Conservation (phyloP, 1,140 invertebrate species). For the Stenopsyche tienmushanensis region DNA sequence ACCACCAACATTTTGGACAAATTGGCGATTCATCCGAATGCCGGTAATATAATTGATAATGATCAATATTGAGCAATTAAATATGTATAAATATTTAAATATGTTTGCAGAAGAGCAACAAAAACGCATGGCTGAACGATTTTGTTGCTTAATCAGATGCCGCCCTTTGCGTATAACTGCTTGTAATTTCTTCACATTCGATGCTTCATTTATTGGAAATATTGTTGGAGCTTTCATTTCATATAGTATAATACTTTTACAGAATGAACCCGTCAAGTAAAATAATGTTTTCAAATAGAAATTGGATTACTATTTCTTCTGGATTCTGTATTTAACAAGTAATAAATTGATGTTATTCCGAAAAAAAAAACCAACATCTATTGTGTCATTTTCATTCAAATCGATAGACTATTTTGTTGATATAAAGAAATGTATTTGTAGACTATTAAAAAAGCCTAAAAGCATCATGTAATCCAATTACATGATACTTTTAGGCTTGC, state of each 20-base stretch:
- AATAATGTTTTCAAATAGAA: no score
- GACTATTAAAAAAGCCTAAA: no score
- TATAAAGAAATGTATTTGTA: no score
- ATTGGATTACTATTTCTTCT: no score
- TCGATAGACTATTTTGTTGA: no score
- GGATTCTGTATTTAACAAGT: no score
- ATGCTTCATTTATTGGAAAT: slow-evolving; percentile 16
- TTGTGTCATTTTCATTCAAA: no score
- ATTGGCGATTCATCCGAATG: slow-evolving; percentile 18
- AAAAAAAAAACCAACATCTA: no score
- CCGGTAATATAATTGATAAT: slow-evolving; percentile 1
- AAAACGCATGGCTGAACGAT: slow-evolving; percentile 1
- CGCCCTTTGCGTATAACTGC: slow-evolving; percentile 9
- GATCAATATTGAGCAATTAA: neutral
- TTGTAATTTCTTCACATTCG: slow-evolving; percentile 18
- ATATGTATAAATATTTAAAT: neutral
- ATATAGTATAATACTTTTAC: slow-evolving; percentile 16
- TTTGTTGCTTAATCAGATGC: slow-evolving; percentile 12
- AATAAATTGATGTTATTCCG: no score
- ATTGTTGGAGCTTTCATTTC: slow-evolving; percentile 19
- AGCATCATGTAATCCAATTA: no score
- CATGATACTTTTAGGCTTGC: no score
- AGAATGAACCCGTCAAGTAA: no score
- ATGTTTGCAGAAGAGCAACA: slow-evolving; percentile 6
- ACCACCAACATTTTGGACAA: slow-evolving; percentile 15